phyloP scores from a whole-genome alignment of 2,888 invertebrate species.

The Erebia ligea region DNA sequence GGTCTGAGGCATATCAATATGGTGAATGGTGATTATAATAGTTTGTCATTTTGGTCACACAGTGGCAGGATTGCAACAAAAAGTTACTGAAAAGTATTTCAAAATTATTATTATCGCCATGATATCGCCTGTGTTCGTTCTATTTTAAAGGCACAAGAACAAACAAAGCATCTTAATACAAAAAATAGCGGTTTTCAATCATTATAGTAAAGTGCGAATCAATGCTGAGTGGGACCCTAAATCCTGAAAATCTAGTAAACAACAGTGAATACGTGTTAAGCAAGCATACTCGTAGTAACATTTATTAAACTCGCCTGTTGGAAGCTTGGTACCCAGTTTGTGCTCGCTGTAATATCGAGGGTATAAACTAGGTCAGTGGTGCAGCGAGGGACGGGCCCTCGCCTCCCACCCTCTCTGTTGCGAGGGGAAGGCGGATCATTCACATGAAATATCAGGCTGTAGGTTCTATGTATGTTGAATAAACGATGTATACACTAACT shows the following conservation, averaged over 20 bases:
- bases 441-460: constrained; percentile 34
- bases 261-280: neutral
- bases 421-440: constrained; percentile 42
- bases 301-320: constrained; percentile 27
- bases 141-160: too few relatives aligned
- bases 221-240: too few relatives aligned
- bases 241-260: neutral
- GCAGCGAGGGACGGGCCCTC: constrained; percentile 64
- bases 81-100: too few relatives aligned
- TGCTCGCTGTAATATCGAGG: constrained; percentile 44
- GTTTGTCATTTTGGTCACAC: neutral
- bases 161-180: too few relatives aligned
- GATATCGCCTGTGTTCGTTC: too few relatives aligned
- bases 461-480: neutral
- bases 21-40: too few relatives aligned
- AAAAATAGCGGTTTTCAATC: too few relatives aligned
- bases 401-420: constrained; percentile 44
- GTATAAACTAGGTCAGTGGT: constrained; percentile 75
- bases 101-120: too few relatives aligned
- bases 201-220: too few relatives aligned
- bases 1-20: neutral
- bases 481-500: neutral
- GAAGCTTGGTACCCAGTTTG: constrained; percentile 38
- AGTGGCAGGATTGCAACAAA: neutral
- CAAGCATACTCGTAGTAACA: constrained; percentile 2